A percentile compares a stretch with the other conserved stretches of the same genome.
phyloP scores from a whole-genome alignment of 2,888 invertebrate genomes.

The Tinea pellionella region DNA sequence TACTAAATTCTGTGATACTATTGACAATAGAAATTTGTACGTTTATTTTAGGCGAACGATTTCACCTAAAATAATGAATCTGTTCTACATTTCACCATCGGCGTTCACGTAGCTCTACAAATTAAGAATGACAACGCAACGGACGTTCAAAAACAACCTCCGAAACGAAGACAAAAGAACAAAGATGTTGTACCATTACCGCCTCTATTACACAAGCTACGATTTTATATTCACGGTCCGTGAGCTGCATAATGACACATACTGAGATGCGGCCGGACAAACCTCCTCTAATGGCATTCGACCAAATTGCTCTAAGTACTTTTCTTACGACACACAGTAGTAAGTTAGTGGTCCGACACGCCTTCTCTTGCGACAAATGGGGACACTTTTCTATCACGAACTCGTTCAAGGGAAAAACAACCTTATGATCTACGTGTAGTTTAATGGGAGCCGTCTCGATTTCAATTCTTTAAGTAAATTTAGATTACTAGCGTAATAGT shows the following conservation, averaged over 20 bases:
- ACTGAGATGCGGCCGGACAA: conserved; percentile 19
- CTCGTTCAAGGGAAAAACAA: background rate
- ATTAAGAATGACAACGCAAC: conserved; percentile 15
- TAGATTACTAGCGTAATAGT: background rate
- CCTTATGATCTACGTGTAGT: background rate
- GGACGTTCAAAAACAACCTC: conserved; percentile 54
- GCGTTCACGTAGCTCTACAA: conserved; percentile 9
- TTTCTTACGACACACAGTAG: conserved; percentile 14
- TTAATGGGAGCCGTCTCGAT: too few species aligned
- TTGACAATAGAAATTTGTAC: background rate
- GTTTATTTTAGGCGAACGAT: background rate
- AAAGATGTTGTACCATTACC: conserved; percentile 43
- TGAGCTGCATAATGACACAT: conserved; percentile 45
- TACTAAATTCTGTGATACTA: background rate
- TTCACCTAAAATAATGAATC: background rate
- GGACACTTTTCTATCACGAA: conserved; percentile 44
- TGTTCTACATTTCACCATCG: conserved; percentile 4
- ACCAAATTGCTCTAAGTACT: conserved; percentile 46
- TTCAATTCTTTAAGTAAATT: background rate
- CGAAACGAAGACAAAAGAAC: conserved; percentile 57
- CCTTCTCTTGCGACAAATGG: conserved; percentile 57
- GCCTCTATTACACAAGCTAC: conserved; percentile 14
- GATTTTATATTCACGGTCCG: conserved; percentile 40
- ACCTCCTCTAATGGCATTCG: conserved; percentile 38
- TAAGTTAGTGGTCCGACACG: conserved; percentile 47